Conservation (phyloP, 2,888 invertebrate genomes). For the Conus canariensis region DNA sequence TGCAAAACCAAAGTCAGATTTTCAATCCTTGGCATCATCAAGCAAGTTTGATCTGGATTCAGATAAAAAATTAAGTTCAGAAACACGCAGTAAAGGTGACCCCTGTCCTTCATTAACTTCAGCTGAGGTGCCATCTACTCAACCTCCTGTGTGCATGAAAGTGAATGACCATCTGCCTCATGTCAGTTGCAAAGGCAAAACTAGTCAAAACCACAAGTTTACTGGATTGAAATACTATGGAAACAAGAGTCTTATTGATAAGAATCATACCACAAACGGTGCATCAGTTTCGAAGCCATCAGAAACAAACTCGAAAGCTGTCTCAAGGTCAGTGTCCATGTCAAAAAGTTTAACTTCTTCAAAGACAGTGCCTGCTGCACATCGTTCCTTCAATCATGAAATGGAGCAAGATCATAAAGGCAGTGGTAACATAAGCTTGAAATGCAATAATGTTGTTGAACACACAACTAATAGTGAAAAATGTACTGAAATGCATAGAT, state of each 20-base stretch:
- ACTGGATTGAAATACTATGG: background rate
- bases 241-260: background rate
- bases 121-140: background rate
- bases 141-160: background rate
- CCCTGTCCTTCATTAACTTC: background rate
- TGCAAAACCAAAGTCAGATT: background rate
- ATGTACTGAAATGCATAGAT: background rate
- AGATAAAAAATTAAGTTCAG: background rate
- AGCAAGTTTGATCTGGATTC: background rate
- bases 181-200: background rate
- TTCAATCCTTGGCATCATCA: background rate
- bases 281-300: background rate
- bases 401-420: background rate
- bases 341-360: background rate
- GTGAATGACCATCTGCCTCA: background rate
- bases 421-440: background rate
- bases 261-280: background rate
- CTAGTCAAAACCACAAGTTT: background rate
- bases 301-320: background rate
- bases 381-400: background rate
- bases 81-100: background rate
- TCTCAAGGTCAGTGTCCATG: background rate
- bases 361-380: background rate
- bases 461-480: background rate
- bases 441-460: background rate